Evolutionary conservation across 1,140 invertebrate genomes (phyloP).

Genomic region (Xylocopa sonorina): DNA sequence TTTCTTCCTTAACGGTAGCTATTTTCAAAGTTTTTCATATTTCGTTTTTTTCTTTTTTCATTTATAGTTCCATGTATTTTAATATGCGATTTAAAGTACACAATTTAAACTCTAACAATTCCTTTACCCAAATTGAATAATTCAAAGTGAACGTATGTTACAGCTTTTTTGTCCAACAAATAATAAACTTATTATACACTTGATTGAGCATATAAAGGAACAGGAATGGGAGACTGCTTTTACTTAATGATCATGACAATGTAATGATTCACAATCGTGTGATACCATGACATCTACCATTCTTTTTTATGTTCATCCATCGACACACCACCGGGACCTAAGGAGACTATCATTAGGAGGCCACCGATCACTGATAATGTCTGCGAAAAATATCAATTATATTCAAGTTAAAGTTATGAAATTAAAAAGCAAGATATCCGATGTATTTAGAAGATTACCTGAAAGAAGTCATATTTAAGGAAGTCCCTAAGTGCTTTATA

Average conservation of each 20-base stretch:
- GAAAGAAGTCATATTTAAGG: conserved; percentile 99
- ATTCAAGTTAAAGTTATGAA: background rate
- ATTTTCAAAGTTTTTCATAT: conserved; percentile 28
- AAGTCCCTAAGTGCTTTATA: conserved; percentile 98
- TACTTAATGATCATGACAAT: conserved; percentile 51
- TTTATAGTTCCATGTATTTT: conserved; percentile 31
- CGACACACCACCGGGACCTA: conserved; percentile 98
- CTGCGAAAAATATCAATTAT: conserved; percentile 82
- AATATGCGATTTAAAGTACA: conserved; percentile 23
- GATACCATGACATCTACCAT: conserved; percentile 87
- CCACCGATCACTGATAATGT: conserved; percentile 99
- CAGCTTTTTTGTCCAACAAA: conserved; percentile 15
- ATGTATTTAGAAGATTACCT: conserved; percentile 84
- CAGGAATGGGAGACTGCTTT: conserved; percentile 61
- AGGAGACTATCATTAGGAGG: conserved; percentile 98
- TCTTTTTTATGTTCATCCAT: conserved; percentile 99
- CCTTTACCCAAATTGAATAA: conserved; percentile 28
- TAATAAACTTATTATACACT: conserved; percentile 35
- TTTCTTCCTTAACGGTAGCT: conserved; percentile 50
- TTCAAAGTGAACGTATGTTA: conserved; percentile 24
- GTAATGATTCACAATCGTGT: conserved; percentile 35
- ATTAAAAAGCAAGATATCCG: conserved; percentile 6
- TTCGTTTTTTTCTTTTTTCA: conserved; percentile 54
- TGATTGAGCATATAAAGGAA: conserved; percentile 56
- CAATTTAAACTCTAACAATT: conserved; percentile 36